phyloP scores from a whole-genome alignment of 2,888 invertebrate genomes.

The Galeruca laticollis region DNA sequence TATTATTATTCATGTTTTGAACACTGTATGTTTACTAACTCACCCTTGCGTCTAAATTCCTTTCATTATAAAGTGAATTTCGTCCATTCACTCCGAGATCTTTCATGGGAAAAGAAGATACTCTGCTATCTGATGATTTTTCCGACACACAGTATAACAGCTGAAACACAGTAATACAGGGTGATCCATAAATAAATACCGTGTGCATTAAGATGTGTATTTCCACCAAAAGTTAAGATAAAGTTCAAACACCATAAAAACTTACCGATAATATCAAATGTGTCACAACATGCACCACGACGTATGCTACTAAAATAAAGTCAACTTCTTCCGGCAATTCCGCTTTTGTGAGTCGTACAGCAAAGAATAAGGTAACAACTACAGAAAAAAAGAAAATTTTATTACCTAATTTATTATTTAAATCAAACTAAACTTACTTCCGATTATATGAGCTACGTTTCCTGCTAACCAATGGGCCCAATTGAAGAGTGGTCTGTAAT shows the following conservation, averaged over 20 bases:
- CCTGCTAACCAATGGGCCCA: conserved; percentile 93
- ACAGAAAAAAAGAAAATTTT: conserved; percentile 60
- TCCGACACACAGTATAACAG: conserved; percentile 83
- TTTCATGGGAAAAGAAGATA: conserved; percentile 88
- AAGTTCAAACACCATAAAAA: conserved; percentile 38
- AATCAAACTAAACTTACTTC: conserved; percentile 73
- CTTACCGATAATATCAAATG: conserved; percentile 89
- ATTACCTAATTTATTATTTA: neutral
- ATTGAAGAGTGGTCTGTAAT: conserved; percentile 85
- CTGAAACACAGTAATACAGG: conserved; percentile 69
- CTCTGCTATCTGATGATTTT: conserved; percentile 77
- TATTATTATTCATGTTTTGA: too few relatives aligned
- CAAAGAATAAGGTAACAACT: conserved; percentile 96
- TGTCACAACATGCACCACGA: conserved; percentile 88
- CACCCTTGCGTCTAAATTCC: conserved; percentile 84
- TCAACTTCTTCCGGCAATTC: conserved; percentile 88
- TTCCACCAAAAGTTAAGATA: too few relatives aligned
- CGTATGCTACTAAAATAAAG: conserved; percentile 90
- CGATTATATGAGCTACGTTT: conserved; percentile 87
- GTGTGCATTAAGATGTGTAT: too few relatives aligned
- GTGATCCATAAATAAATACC: too few relatives aligned
- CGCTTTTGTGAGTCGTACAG: conserved; percentile 87
- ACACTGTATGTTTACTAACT: conserved; percentile 62
- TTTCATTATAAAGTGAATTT: conserved; percentile 74
- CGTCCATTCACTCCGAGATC: conserved; percentile 78